Evolutionary conservation across 2,888 invertebrate genomes (phyloP).

Genomic region (Cheilosia vulpina): DNA sequence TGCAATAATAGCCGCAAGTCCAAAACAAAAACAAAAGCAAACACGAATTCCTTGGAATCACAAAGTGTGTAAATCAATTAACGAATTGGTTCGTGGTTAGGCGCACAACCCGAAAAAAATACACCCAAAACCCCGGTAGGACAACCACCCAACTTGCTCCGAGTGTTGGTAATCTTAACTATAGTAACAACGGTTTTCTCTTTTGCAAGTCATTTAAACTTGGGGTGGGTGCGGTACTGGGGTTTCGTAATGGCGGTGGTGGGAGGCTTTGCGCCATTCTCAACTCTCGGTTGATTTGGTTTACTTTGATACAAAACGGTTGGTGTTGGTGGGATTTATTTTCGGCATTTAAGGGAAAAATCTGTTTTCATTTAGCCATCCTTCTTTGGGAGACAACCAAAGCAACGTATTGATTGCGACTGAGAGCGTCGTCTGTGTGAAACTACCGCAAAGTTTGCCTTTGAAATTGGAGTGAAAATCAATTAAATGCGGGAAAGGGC

Average conservation of each 20-base stretch:
- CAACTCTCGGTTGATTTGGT: neutral
- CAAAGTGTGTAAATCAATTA: conserved; percentile 20
- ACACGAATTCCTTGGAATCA: conserved; percentile 11
- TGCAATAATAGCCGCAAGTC: neutral
- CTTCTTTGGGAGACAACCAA: neutral
- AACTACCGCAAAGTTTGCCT: neutral
- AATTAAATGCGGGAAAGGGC: neutral
- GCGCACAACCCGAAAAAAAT: neutral
- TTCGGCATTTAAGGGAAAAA: neutral
- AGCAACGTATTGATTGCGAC: neutral
- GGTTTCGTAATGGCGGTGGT: neutral
- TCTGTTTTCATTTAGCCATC: neutral
- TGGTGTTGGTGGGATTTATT: conserved; percentile 1
- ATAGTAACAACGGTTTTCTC: neutral
- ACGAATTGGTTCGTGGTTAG: conserved; percentile 11
- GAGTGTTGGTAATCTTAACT: neutral
- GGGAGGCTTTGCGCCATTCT: neutral
- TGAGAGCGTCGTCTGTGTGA: neutral
- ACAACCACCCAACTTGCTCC: neutral
- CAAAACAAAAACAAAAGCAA: neutral
- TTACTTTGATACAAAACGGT: neutral
- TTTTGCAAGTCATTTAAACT: neutral
- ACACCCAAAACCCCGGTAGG: neutral
- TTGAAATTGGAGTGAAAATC: neutral
- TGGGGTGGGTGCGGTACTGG: neutral